Evolutionary conservation across 2,797 vertebrate species (phyloP).

Genomic region (Enteromius paludinosus): DNA sequence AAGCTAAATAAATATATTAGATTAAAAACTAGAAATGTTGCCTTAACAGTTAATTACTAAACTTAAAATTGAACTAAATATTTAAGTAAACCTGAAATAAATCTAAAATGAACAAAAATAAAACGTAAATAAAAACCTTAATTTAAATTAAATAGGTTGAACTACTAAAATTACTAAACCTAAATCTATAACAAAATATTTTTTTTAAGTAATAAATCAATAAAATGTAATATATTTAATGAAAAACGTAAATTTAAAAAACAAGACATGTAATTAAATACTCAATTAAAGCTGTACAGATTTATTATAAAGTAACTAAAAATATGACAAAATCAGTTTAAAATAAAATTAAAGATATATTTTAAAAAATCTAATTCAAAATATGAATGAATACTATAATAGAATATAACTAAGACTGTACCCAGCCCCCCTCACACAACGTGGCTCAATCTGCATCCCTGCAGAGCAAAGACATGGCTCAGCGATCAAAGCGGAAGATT

Average conservation of each 20-base stretch:
- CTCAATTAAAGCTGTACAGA: background rate
- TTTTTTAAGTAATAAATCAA: background rate
- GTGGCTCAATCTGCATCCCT: constrained; percentile 43
- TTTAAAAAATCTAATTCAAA: background rate
- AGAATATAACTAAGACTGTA: background rate
- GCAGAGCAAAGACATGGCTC: constrained; percentile 65
- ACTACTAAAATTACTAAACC: background rate
- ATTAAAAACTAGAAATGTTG: background rate
- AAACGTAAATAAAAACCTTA: background rate
- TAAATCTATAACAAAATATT: background rate
- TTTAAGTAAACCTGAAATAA: too few relatives aligned
- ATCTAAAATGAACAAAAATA: background rate
- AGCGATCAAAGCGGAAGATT: constrained; percentile 76
- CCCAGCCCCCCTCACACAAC: constrained; percentile 29
- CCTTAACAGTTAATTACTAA: background rate
- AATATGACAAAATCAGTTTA: background rate
- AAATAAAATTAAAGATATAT: background rate
- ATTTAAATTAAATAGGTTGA: background rate
- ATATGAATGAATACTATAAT: background rate
- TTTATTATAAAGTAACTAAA: background rate
- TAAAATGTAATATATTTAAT: background rate
- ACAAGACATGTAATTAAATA: background rate
- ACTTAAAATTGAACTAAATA: too few relatives aligned
- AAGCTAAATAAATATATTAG: background rate
- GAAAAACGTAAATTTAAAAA: background rate